Evolutionary conservation across 2,113 vertebrate species (phyloP).

Genomic region (Cryptotis parvus): DNA sequence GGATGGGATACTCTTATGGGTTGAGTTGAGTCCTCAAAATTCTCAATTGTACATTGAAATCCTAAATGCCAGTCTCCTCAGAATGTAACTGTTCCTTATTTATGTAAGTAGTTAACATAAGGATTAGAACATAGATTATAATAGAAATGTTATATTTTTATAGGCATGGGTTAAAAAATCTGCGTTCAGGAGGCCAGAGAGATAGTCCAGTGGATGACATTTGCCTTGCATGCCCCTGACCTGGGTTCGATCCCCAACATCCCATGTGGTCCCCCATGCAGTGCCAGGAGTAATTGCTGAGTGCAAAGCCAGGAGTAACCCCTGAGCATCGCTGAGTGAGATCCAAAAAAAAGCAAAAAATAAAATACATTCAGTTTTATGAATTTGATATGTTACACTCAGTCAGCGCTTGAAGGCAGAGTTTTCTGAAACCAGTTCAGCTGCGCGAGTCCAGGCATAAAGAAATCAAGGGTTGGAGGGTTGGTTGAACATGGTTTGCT

Average conservation of each 20-base stretch:
- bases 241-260: too few relatives aligned
- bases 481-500: neutral
- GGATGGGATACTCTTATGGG: neutral
- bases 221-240: too few relatives aligned
- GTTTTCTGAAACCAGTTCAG: neutral
- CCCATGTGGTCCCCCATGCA: too few relatives aligned
- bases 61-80: neutral
- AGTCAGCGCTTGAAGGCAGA: too few relatives aligned
- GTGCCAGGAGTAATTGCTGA: too few relatives aligned
- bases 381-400: neutral
- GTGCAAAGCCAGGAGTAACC: too few relatives aligned
- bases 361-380: neutral
- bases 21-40: neutral
- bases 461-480: neutral
- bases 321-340: too few relatives aligned
- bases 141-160: neutral
- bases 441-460: neutral
- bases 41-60: neutral
- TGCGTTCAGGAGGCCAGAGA: too few relatives aligned
- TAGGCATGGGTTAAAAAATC: neutral
- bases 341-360: too few relatives aligned
- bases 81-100: neutral
- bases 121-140: too few relatives aligned
- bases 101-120: neutral
- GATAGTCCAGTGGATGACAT: too few relatives aligned